Evolutionary conservation across 2,113 vertebrate genomes (phyloP).

Genomic region (Odobenus rosmarus): DNA sequence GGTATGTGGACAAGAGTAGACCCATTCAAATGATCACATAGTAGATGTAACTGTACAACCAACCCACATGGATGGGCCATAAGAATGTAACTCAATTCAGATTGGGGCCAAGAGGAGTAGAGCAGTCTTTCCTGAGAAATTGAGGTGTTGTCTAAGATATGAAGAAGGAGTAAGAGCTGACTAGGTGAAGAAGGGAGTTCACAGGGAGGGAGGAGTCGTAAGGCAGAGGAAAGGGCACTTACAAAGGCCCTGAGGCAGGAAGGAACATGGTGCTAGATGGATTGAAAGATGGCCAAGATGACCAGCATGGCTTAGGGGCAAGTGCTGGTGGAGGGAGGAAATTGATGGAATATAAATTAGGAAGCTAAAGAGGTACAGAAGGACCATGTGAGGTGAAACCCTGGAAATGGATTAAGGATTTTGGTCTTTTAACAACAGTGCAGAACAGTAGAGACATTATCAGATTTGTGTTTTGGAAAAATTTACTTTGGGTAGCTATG

Average conservation of each 20-base stretch:
- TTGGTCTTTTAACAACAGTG: neutral
- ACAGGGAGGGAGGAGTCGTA: neutral
- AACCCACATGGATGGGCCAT: neutral
- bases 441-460: neutral
- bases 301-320: neutral
- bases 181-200: neutral
- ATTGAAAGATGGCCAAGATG: neutral
- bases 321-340: neutral
- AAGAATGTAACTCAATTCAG: neutral
- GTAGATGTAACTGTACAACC: neutral
- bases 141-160: neutral
- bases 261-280: neutral
- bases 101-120: too few species aligned
- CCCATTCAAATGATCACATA: neutral
- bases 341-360: neutral
- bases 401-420: neutral
- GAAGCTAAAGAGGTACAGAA: neutral
- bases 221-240: neutral
- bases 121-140: neutral
- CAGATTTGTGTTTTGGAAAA: constrained; percentile 37
- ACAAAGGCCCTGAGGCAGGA: neutral
- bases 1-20: neutral
- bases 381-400: neutral
- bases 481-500: neutral
- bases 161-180: neutral